A percentile compares a stretch with the other conserved stretches of the same genome.
Evolutionary conservation across 2,113 vertebrate genomes (phyloP).

Genomic region (Phyllopteryx taeniolatus): DNA sequence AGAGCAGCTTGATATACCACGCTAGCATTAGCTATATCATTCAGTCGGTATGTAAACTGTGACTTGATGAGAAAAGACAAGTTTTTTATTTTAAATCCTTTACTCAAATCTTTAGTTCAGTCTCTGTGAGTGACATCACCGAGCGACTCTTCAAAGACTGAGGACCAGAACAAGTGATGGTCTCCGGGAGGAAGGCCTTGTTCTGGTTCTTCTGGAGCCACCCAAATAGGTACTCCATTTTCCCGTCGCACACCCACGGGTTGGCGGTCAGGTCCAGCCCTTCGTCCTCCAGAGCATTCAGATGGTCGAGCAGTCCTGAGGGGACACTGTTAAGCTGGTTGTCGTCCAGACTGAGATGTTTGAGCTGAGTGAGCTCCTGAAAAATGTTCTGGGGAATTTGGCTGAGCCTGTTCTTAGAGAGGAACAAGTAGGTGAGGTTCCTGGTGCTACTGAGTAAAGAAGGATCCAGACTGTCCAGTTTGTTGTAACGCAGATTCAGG

Average conservation of each 20-base stretch:
- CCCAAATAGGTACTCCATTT: constrained; percentile 56
- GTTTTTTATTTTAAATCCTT: background rate
- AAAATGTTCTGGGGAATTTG: constrained; percentile 51
- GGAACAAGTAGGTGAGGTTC: constrained; percentile 72
- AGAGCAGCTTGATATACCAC: background rate
- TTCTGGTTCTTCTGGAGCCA: constrained; percentile 65
- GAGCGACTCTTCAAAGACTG: constrained; percentile 23
- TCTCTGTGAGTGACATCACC: constrained; percentile 42
- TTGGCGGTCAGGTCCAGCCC: constrained; percentile 77
- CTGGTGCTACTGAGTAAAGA: constrained; percentile 43
- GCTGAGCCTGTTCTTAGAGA: constrained; percentile 70
- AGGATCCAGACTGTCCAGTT: constrained; percentile 46
- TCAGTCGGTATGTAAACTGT: background rate
- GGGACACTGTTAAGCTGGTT: constrained; percentile 72
- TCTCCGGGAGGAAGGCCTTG: constrained; percentile 20
- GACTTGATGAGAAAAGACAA: background rate
- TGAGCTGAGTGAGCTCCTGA: constrained; percentile 47
- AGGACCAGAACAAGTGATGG: constrained; percentile 63
- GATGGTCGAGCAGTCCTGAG: constrained; percentile 51
- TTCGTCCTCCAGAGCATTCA: constrained; percentile 54
- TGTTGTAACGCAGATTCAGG: constrained; percentile 77
- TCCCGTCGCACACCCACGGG: constrained; percentile 77
- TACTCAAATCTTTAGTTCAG: constrained; percentile 33
- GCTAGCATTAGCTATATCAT: background rate
- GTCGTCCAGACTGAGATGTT: constrained; percentile 70